phyloP scores from a whole-genome alignment of 1,140 invertebrate genomes.

The Bombus confusus region DNA sequence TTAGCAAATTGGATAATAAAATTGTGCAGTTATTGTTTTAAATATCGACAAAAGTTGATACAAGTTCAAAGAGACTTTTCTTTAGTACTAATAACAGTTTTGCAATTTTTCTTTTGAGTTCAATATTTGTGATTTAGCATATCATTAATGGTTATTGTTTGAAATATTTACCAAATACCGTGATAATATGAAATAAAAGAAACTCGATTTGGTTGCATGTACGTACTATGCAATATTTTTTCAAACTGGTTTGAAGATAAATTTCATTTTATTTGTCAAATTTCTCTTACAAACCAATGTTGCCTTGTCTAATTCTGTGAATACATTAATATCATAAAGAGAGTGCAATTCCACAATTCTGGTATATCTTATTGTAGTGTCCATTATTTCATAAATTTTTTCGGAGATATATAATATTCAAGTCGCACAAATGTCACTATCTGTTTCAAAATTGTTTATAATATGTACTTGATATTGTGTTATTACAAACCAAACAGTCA shows the following conservation, averaged over 20 bases:
- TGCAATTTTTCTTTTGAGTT: conserved; percentile 54
- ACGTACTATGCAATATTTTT: conserved; percentile 20
- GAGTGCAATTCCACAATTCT: conserved; percentile 14
- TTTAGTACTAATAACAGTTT: conserved; percentile 43
- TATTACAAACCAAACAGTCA: background rate
- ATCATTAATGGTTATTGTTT: conserved; percentile 57
- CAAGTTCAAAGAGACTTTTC: background rate
- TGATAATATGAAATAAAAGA: conserved; percentile 43
- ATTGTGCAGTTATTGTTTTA: conserved; percentile 31
- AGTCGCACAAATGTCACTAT: conserved; percentile 22
- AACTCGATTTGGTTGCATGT: conserved; percentile 40
- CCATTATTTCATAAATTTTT: background rate
- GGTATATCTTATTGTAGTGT: background rate
- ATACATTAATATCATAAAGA: conserved; percentile 16
- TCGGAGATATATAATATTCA: background rate
- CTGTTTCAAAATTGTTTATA: background rate
- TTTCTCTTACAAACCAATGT: conserved; percentile 5
- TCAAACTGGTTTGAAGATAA: background rate
- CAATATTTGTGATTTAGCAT: conserved; percentile 63
- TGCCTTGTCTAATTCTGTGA: conserved; percentile 32
- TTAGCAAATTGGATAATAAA: conserved; percentile 34
- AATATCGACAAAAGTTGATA: background rate
- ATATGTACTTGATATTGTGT: background rate
- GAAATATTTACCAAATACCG: conserved; percentile 50
- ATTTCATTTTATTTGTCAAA: conserved; percentile 18